Evolutionary conservation across 2,797 vertebrate species (phyloP).

Genomic region (Simalia tracyae): DNA sequence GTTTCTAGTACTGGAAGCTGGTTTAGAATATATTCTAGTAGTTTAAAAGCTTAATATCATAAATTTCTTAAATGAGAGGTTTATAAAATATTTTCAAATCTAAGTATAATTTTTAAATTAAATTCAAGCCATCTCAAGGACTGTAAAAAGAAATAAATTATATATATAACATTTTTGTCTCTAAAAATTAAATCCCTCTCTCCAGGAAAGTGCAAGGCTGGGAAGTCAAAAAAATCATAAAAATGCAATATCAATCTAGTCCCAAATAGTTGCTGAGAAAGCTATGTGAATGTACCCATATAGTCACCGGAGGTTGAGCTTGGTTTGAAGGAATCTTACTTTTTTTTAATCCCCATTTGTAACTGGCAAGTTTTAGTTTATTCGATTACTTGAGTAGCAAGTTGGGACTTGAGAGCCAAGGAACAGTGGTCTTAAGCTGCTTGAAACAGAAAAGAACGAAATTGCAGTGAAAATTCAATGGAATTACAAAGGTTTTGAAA

Average conservation of each 20-base stretch:
- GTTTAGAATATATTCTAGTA: not conserved
- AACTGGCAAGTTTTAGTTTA: not conserved
- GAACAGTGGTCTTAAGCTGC: not conserved
- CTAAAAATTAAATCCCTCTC: not conserved
- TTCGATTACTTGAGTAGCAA: not conserved
- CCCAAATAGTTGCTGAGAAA: not conserved
- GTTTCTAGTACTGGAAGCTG: not conserved
- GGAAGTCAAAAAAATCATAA: not conserved
- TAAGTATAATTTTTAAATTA: not conserved
- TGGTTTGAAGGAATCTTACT: not conserved
- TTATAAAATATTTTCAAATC: conserved; percentile 30
- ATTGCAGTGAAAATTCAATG: not conserved
- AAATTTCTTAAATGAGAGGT: conserved; percentile 38
- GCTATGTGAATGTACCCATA: not conserved
- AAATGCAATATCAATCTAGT: not conserved
- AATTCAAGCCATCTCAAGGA: not conserved
- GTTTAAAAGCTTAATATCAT: not conserved
- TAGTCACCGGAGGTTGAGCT: not conserved
- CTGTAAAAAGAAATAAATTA: not conserved
- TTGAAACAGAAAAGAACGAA: not conserved
- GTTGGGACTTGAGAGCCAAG: not conserved
- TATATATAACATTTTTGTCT: not conserved
- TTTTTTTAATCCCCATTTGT: not conserved
- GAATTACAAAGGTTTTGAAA: not conserved
- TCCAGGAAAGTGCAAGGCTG: not conserved